Evolutionary conservation across 2,113 vertebrate species (phyloP), one percentile per base, ranked within the genome.

Genomic region (Nicator chloris): DNA sequence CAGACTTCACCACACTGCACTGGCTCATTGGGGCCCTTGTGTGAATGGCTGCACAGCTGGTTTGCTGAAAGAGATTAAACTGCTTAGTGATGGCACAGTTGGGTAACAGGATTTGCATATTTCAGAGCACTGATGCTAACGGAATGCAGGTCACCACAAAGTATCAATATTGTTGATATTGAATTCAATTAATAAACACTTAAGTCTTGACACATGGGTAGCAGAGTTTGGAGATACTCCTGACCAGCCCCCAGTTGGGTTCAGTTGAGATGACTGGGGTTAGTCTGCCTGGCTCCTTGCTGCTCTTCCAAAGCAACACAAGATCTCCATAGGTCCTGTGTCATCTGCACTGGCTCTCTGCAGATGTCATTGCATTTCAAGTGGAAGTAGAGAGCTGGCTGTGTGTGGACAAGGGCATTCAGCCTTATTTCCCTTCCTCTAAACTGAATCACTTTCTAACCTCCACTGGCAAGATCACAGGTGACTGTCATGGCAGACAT

Each of bases 341-440:
- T 39, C 53, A 45, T 26, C 33, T 40, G 44, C 0, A 0, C n/a
- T 68, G 45, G 64, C 49, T 63, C 50, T 30, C 5, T 13, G 17
- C 31, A 64, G 30, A 15, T 0, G 0, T 28, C 33, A 56, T 31
- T 59, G 42, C 9, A 2, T 73, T 90, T 60, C 45, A 22, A n/a
- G 45, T 28, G 54, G 49, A 60, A 64, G 33, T 17, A 51, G 40
- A 28, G 13, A 30, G 26, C 26, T 31, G 10, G 13, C 33, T 84
- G 5, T 15, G 24, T 51, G 24, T 2, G 1, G 31, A 21, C n/a
- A 64, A 23, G 42, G n/a, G 17, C 28, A 45, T 72, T 72, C 37
- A 77, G 44, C 49, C 35, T 35, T 45, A 40, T 42, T 90, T 64
- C 45, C 45, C 23, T 50, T 39, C 14, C 30, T 77, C 33, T 77